Conservation (phyloP, 2,797 vertebrate genomes). For the Poeciliopsis gracilis region DNA sequence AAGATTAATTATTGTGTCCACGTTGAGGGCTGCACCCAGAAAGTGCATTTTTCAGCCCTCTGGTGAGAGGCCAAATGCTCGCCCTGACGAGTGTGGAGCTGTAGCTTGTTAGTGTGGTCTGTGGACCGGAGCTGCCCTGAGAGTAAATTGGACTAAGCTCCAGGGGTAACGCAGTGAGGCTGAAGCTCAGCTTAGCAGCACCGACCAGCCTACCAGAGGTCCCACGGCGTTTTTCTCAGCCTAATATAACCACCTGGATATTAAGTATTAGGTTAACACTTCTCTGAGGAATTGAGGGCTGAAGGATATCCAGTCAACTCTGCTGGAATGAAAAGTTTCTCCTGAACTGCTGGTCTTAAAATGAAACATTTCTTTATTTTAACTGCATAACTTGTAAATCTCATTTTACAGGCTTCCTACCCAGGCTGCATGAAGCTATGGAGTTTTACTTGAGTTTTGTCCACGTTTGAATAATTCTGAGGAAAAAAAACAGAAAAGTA, state of each 20-base stretch:
- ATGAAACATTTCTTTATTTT: constrained; percentile 10
- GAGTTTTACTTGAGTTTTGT: neutral
- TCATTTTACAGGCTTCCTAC: neutral
- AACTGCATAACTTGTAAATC: constrained; percentile 1
- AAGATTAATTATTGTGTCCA: constrained; percentile 79
- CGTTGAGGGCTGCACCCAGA: constrained; percentile 62
- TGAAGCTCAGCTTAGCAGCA: constrained; percentile 49
- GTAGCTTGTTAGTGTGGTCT: constrained; percentile 76
- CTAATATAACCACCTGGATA: constrained; percentile 38
- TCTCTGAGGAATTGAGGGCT: constrained; percentile 37
- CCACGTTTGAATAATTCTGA: neutral
- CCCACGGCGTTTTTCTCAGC: constrained; percentile 23
- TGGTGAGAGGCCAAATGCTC: constrained; percentile 70
- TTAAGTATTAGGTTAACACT: constrained; percentile 41
- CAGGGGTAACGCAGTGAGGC: constrained; percentile 48
- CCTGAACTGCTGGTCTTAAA: neutral
- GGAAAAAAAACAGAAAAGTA: neutral
- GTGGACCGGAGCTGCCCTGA: constrained; percentile 65
- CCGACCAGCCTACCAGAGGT: constrained; percentile 39
- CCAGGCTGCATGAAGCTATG: neutral
- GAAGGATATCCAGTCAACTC: neutral
- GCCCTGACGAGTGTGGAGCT: constrained; percentile 52
- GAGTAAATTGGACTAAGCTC: constrained; percentile 71
- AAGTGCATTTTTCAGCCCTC: constrained; percentile 72
- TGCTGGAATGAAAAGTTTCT: constrained; percentile 15